Conservation (phyloP, 37 sponge, comb jelly and placozoan genomes). For the Lycopodina hypogea region DNA sequence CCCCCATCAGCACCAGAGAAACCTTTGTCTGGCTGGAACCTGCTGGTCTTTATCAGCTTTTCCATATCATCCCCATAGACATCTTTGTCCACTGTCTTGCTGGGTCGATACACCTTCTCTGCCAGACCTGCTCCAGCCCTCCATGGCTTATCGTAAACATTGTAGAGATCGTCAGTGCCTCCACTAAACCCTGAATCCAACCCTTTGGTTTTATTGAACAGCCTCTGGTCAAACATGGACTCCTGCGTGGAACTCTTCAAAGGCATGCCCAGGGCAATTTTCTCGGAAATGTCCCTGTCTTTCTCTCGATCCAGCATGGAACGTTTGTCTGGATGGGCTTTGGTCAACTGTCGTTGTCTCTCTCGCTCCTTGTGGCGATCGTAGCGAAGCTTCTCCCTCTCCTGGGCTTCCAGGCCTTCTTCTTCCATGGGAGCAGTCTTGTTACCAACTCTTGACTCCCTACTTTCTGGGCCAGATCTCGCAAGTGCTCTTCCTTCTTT, state of each 20-base stretch:
- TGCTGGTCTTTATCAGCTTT: slow-evolving; percentile 87
- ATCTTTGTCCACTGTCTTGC: slow-evolving; percentile 91
- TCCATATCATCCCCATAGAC: slow-evolving; percentile 96
- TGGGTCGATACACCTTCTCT: slow-evolving; percentile 84
- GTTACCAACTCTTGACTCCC: slow-evolving; percentile 86
- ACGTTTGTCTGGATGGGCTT: slow-evolving; percentile 72
- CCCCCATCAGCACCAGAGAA: slow-evolving; percentile 83
- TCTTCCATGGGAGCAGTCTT: slow-evolving; percentile 33
- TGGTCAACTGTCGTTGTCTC: slow-evolving; percentile 84
- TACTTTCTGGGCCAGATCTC: slow-evolving; percentile 84
- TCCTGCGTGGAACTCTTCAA: slow-evolving; percentile 60
- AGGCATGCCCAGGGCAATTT: slow-evolving; percentile 94
- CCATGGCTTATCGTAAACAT: slow-evolving; percentile 99
- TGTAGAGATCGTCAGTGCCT: slow-evolving; percentile 87
- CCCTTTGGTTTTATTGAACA: slow-evolving; percentile 90
- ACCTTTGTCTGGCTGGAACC: slow-evolving; percentile 91
- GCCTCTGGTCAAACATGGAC: slow-evolving; percentile 90
- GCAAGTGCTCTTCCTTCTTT: slow-evolving; percentile 78
- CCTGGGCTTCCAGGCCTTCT: slow-evolving; percentile 53
- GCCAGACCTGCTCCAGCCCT: slow-evolving; percentile 84
- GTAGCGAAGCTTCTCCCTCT: slow-evolving; percentile 89
- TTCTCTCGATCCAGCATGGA: slow-evolving; percentile 71
- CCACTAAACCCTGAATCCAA: slow-evolving; percentile 79
- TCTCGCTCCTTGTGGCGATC: slow-evolving; percentile 99
- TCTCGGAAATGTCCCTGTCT: slow-evolving; percentile 93